Conservation (phyloP, 2,888 invertebrate genomes). For the Phortica okadai region DNA sequence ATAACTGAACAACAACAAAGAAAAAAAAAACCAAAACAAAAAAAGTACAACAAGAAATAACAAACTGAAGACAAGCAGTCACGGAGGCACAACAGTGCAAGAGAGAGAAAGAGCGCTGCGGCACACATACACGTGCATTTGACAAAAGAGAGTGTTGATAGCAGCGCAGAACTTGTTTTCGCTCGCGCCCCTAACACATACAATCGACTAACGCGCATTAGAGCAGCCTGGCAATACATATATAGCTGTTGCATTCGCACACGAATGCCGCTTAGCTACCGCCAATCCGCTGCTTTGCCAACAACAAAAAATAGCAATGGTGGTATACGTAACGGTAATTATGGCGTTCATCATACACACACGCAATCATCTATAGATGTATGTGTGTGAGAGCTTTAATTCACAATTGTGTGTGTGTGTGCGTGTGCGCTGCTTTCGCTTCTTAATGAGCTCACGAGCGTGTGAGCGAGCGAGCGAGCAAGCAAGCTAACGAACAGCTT, state of each 20-base stretch:
- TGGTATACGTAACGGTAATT: conserved; percentile 75
- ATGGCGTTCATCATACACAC: conserved; percentile 74
- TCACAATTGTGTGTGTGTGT: not conserved
- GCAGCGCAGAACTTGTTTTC: not conserved
- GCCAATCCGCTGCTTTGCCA: conserved; percentile 63
- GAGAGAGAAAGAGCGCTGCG: not conserved
- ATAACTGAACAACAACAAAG: conserved; percentile 60
- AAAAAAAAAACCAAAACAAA: conserved; percentile 43
- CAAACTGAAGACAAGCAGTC: conserved; percentile 28
- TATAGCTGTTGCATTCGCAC: conserved; percentile 43
- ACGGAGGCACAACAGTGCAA: conserved; percentile 12
- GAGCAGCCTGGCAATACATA: not conserved
- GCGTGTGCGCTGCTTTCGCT: conserved; percentile 7
- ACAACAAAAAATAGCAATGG: conserved; percentile 72
- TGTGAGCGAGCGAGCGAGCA: conserved; percentile 35
- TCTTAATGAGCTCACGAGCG: conserved; percentile 35
- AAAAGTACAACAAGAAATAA: conserved; percentile 53
- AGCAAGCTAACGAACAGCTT: conserved; percentile 33
- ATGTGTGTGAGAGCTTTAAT: conserved; percentile 48
- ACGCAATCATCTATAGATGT: conserved; percentile 37
- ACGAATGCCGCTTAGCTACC: conserved; percentile 38
- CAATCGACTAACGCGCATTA: conserved; percentile 14
- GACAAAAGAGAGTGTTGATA: not conserved
- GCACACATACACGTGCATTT: not conserved
- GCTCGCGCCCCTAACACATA: not conserved